Base-by-base conservation (phyloP, 2,888 invertebrate genomes). In the Acronicta aceris region DNA sequence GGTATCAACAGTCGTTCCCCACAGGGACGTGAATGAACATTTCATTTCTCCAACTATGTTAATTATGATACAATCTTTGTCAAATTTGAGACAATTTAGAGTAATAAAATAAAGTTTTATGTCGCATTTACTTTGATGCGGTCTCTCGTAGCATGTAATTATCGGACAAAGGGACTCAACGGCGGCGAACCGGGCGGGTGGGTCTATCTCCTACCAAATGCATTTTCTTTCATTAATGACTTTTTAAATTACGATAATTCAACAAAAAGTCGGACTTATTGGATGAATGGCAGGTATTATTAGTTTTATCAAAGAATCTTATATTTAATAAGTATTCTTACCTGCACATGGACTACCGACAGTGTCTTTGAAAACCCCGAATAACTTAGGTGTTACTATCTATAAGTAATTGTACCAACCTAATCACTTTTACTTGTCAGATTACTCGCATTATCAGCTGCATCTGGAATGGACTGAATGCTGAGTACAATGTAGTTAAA, bases 41-140 rank as follows among this genome's bases (percentile, higher is more conserved):
- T 88, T 83, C 74, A 87, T 86, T 85, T 80, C 71, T 63, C 59
- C 81, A 86, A 85, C 86, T 83, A 89, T 79, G 79, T 85, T 83
- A 84, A 90, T 91, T 88, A 89, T 85, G 87, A 89, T 87, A 87
- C 89, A 88, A 89, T 90, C 89, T 89, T 92, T 89, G 90, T 90
- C 92, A 91, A 93, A 93, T 93, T 93, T 87, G 83, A 91, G 89
- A 87, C 91, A 92, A 94, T 94, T 94, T 90, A 62, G 85, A 84
- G 92, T 87, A 92, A 93, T 94, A 94, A 94, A 94, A 94, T 91
- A 90, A 87, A 88, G 89, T 94, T 94, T 94, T 90, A 93, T 87
- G 89, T 92, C 91, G 88, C 93, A 94, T 94, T 94, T 93, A 93
- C 86, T 90, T 89, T 86, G 91, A 92, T 90, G 90, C 86, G 89